Conservation (phyloP, 2,888 invertebrate genomes). For the Amphipyra berbera region DNA sequence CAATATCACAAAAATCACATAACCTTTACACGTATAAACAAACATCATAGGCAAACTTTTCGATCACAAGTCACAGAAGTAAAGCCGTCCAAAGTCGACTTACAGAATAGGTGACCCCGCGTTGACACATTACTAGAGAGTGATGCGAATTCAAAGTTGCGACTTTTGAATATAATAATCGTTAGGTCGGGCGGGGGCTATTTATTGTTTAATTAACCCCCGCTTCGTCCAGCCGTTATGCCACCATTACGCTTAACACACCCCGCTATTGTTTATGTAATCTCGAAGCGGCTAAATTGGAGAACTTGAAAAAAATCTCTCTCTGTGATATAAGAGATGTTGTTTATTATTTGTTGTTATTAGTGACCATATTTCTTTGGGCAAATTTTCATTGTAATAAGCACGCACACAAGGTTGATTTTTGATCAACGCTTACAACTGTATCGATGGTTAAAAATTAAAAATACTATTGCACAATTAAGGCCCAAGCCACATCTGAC, state of each 20-base stretch:
- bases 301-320: constrained; percentile 74
- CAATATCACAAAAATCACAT: neutral
- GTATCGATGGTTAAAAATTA: no score
- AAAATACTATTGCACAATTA: no score
- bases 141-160: constrained; percentile 89
- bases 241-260: constrained; percentile 68
- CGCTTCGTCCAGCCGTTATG: constrained; percentile 73
- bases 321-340: constrained; percentile 59
- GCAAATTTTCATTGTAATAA: constrained; percentile 33
- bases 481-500: no score
- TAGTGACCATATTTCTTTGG: constrained; percentile 42
- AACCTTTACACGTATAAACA: constrained; percentile 1
- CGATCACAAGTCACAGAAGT: neutral
- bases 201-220: constrained; percentile 89
- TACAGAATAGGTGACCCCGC: constrained; percentile 60
- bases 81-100: constrained; percentile 32
- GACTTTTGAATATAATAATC: constrained; percentile 87
- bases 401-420: neutral
- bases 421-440: no score
- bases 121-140: constrained; percentile 88
- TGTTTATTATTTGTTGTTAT: constrained; percentile 53
- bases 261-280: constrained; percentile 81
- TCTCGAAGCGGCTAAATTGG: constrained; percentile 74
- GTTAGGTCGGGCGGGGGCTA: constrained; percentile 75
- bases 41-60: constrained; percentile 18